phyloP scores from a whole-genome alignment of 2,888 invertebrate species.

The Merodon equestris region DNA sequence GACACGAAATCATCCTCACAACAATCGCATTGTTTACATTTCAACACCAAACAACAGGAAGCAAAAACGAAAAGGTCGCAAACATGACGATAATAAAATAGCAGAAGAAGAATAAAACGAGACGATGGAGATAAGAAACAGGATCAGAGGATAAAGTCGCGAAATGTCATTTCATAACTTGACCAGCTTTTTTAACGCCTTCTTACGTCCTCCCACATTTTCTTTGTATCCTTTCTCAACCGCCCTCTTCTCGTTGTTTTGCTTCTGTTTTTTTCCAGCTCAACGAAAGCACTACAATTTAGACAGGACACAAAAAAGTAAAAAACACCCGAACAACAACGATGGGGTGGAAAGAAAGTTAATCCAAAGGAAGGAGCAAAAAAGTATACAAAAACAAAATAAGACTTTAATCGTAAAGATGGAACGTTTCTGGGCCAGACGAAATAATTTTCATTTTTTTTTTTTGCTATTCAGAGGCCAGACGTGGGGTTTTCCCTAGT shows the following conservation, averaged over 20 bases:
- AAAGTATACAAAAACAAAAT: not conserved
- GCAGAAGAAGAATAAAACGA: not conserved
- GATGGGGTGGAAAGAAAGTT: slow-evolving; percentile 27
- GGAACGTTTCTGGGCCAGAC: slow-evolving; percentile 69
- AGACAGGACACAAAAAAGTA: slow-evolving; percentile 61
- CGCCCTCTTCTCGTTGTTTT: too few relatives aligned
- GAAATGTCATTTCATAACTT: slow-evolving; percentile 65
- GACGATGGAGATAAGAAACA: slow-evolving; percentile 17
- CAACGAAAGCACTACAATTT: slow-evolving; percentile 67
- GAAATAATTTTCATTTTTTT: slow-evolving; percentile 60
- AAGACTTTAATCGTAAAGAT: slow-evolving; percentile 67
- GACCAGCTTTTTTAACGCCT: slow-evolving; percentile 68
- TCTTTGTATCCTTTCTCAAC: not conserved
- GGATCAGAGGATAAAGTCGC: slow-evolving; percentile 58
- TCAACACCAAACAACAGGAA: slow-evolving; percentile 42
- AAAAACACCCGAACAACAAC: slow-evolving; percentile 34
- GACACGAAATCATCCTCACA: slow-evolving; percentile 39
- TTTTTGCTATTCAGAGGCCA: slow-evolving; percentile 42
- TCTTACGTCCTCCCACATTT: slow-evolving; percentile 33
- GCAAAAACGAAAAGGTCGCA: not conserved
- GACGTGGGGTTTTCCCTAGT: slow-evolving; percentile 66
- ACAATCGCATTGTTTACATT: slow-evolving; percentile 56
- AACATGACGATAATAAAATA: not conserved
- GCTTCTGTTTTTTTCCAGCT: slow-evolving; percentile 19
- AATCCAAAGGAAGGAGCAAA: slow-evolving; percentile 47